Base-by-base conservation (phyloP, 2,888 invertebrate species). In the Lasius platythorax region DNA sequence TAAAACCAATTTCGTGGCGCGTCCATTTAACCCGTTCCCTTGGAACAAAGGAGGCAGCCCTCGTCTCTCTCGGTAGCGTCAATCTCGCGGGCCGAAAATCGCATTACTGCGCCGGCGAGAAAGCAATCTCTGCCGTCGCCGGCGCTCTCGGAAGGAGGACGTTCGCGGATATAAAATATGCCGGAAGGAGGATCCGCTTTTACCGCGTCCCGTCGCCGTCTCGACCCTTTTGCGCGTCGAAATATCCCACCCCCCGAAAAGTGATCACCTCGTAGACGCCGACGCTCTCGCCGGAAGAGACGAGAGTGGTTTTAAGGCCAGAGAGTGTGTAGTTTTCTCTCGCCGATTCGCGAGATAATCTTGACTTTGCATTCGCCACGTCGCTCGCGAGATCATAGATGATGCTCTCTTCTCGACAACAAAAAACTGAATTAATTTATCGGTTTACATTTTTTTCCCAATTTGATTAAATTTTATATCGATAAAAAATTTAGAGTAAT, bases 61-160 rank as follows among this genome's bases (percentile, higher is more conserved):
- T 66, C 33, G 61, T 37, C 37, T 23, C 81, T 74, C 64, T 61
- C 76, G 64, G 63, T 40, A 87, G 83, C 84, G 84, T 82, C 87
- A 81, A 85, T 87, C 84, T 88, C 79, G 83, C 33, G 61, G 66
- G 70, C 78, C 90, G 85, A 91, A 91, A 91, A 91, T 89, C 84
- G 68, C 87, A 86, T 88, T 89, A 88, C 87, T 64, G 78, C 40
- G 53, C 43, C 78, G 75, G 64, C 66, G 84, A 75, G 87, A 87
- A 91, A 90, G 90, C 91, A 91, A 91, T 91, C 91, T 90, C 85
- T 79, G 81, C 66, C 33, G 76, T 63, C 83, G 70, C 76, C 30
- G 37, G 53, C 82, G 85, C 58, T 67, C 37, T 53, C 76, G 82
- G 85, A 84, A 82, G 85, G 82, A 86, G 81, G 58, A 82, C 74